phyloP scores from a whole-genome alignment of 1,140 invertebrate genomes.

The Drosophila leontia region DNA sequence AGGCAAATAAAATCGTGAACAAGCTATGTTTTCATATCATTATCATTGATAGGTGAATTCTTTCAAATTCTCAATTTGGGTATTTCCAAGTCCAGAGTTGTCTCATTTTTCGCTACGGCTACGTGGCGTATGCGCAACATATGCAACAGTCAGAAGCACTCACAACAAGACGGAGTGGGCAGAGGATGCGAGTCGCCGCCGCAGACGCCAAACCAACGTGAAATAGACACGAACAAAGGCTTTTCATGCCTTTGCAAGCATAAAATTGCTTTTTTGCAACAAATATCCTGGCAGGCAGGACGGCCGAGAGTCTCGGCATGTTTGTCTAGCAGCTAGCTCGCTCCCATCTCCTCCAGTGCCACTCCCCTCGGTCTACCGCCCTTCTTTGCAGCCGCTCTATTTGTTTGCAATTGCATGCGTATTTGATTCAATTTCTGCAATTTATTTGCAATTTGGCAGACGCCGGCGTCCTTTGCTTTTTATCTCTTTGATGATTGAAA shows the following conservation, averaged over 20 bases:
- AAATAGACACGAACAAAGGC: slow-evolving; percentile 85
- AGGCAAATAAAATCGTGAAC: background rate
- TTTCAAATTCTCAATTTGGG: too few species aligned
- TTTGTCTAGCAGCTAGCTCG: slow-evolving; percentile 56
- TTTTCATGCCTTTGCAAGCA: slow-evolving; percentile 85
- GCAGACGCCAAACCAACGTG: slow-evolving; percentile 82
- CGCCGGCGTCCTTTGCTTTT: slow-evolving; percentile 62
- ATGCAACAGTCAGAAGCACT: slow-evolving; percentile 59
- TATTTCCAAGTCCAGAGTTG: slow-evolving; percentile 19
- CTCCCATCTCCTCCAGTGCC: slow-evolving; percentile 7
- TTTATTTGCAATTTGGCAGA: slow-evolving; percentile 82
- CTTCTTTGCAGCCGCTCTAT: slow-evolving; percentile 52
- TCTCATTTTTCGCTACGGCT: slow-evolving; percentile 42
- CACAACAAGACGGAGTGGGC: slow-evolving; percentile 11
- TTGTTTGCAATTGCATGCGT: slow-evolving; percentile 84
- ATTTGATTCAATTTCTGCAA: slow-evolving; percentile 84
- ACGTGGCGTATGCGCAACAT: slow-evolving; percentile 78
- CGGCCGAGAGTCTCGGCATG: slow-evolving; percentile 50
- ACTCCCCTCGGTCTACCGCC: slow-evolving; percentile 13
- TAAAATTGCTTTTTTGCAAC: slow-evolving; percentile 84
- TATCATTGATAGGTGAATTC: background rate
- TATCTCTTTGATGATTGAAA: slow-evolving; percentile 83
- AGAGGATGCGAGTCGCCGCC: slow-evolving; percentile 45
- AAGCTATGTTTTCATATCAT: too few species aligned
- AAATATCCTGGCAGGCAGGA: slow-evolving; percentile 70